Percentiles rank a stretch among this genome's conserved stretches.
phyloP scores from a whole-genome alignment of 1,140 invertebrate species.

The Lethocerus indicus region DNA sequence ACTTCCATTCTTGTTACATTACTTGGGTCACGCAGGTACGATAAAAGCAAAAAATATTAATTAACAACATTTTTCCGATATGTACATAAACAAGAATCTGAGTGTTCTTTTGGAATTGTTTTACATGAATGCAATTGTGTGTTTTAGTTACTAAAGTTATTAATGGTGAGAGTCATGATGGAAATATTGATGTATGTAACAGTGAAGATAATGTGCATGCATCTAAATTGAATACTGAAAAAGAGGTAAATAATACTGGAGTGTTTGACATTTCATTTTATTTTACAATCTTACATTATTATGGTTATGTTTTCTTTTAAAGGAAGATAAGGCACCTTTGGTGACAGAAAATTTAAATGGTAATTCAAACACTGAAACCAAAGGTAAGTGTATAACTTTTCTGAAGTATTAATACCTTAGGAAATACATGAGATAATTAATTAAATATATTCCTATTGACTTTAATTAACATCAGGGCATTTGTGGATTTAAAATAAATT shows the following conservation, averaged over 20 bases:
- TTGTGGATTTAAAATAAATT: no score
- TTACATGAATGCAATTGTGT: neutral
- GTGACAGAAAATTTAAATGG: no score
- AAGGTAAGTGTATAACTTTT: no score
- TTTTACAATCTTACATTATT: no score
- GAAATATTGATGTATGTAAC: constrained; percentile 13
- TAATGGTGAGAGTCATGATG: constrained; percentile 13
- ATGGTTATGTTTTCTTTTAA: no score
- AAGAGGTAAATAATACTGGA: constrained; percentile 3
- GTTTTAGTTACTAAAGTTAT: neutral
- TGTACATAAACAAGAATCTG: neutral
- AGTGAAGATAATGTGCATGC: constrained; percentile 15
- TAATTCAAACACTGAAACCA: no score
- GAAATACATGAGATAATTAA: no score
- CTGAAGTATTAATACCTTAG: no score
- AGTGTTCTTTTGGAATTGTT: neutral
- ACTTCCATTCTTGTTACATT: constrained; percentile 57
- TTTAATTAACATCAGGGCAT: no score
- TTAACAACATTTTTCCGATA: neutral
- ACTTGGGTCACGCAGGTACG: constrained; percentile 31
- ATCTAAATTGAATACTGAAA: neutral
- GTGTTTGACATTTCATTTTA: neutral
- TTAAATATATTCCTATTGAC: no score
- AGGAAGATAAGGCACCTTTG: no score
- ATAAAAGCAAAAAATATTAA: no score